Evolutionary conservation across 2,113 vertebrate species (phyloP), one percentile per base, ranked within the genome.

Genomic region (Actenoides lindsayi): DNA sequence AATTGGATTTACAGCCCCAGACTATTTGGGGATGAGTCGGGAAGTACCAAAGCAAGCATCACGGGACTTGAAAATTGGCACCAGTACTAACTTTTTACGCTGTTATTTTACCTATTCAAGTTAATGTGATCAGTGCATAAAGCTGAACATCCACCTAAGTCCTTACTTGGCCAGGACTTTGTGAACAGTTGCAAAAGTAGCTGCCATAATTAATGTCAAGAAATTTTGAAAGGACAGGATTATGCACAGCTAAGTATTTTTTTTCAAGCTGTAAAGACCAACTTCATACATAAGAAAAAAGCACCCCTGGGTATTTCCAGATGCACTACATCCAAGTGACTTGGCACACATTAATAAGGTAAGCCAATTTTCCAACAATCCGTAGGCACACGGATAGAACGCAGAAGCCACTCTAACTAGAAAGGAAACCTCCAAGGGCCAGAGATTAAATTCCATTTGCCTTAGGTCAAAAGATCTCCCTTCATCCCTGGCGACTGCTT

Each of bases 381-480:
- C 37, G 54, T 10, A 53, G 77, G 75, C 75, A 25, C 28, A 2
- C 27, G 23, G 65, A 73, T 18, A 35, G 12, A 69, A 83, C 0
- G 13, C 50, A 79, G 71, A 48, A 70, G 21, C 54, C 78, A 33
- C 62, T 53, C 24, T 1, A 33, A 59, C 60, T 71, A 33, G 15
- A 68, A 71, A 68, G 20, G 35, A 95, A 96, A 65, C 28, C 93
- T 83, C 93, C 82, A 73, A 76, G 82, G 91, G 42, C 70, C 81
- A 90, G 50, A 80, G 67, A 94, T 91, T 88, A 93, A 91, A 73
- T 50, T 85, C 63, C 37, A 39, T 88, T 91, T 95, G 85, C 92
- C 67, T 94, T 10, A 80, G 82, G 95, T 94, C 93, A 90, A 39
- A 91, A 73, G 48, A 78, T 37, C 76, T 65, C 3, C 64, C 64